Conservation (phyloP, 2,113 vertebrate genomes). For the Otus sunia region DNA sequence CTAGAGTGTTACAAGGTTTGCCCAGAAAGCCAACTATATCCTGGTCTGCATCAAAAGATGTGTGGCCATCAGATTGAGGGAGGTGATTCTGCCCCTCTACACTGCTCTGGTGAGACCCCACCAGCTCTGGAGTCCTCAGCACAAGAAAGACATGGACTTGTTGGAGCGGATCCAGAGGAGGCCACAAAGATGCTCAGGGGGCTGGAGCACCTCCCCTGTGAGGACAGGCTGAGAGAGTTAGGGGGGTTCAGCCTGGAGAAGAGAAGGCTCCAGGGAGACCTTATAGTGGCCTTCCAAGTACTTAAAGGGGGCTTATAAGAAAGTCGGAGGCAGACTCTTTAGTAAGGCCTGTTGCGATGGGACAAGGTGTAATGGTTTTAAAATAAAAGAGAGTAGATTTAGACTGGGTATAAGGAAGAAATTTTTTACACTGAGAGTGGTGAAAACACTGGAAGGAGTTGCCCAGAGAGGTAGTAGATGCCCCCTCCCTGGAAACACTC, state of each 20-base stretch:
- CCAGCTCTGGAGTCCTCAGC: neutral
- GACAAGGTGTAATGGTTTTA: neutral
- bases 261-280: neutral
- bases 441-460: neutral
- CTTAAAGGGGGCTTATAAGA: neutral
- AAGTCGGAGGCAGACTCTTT: neutral
- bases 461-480: neutral
- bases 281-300: neutral
- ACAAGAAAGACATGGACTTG: neutral
- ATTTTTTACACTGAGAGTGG: neutral
- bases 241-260: neutral
- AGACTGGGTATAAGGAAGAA: neutral
- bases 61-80: fast-evolving
- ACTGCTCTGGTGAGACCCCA: neutral
- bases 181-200: neutral
- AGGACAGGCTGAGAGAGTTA: neutral
- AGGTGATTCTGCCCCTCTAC: neutral
- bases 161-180: neutral
- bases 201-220: neutral
- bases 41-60: neutral
- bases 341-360: neutral
- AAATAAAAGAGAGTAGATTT: too few species aligned
- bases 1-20: neutral
- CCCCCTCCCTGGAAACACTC: neutral
- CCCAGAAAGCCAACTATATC: neutral